These are phyloP conservation scores for Cenopis cana DNA, from an alignment of 2,888 invertebrate species.

Conservation along the genomic window DNA sequence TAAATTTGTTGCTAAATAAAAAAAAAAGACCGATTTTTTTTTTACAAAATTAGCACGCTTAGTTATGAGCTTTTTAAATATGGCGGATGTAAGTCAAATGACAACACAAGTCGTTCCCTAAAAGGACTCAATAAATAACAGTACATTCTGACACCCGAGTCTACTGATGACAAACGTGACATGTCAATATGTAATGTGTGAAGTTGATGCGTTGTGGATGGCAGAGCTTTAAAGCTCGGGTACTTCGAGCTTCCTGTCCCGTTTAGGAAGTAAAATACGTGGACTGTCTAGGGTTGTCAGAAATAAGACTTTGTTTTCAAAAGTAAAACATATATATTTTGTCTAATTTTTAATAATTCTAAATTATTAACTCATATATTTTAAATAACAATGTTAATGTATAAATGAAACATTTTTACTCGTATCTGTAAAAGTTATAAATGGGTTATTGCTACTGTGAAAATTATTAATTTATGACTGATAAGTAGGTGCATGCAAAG, in stretches of 20 bases:
- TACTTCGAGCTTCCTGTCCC: conserved; percentile 38
- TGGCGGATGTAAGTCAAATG: not conserved
- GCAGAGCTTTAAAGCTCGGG: conserved; percentile 29
- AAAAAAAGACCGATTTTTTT: too few species aligned
- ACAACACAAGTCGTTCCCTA: conserved; percentile 22
- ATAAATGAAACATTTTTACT: too few species aligned
- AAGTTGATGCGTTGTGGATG: not conserved
- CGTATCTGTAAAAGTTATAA: too few species aligned
- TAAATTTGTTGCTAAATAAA: too few species aligned
- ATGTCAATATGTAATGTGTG: not conserved
- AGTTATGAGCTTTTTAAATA: not conserved
- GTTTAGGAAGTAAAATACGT: conserved; percentile 47
- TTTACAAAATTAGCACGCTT: not conserved
- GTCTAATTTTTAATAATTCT: too few species aligned
- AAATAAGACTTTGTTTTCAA: not conserved
- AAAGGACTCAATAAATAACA: conserved; percentile 8
- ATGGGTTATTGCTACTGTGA: too few species aligned
- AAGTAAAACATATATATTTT: too few species aligned
- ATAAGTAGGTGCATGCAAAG: too few species aligned
- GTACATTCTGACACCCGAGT: conserved; percentile 7
- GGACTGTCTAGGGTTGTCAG: conserved; percentile 22
- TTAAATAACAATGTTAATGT: too few species aligned
- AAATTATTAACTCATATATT: too few species aligned
- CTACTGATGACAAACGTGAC: conserved; percentile 3
- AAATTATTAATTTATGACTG: too few species aligned